Base-by-base conservation (phyloP, 1,140 invertebrate genomes). In the Whitmania pigra region DNA sequence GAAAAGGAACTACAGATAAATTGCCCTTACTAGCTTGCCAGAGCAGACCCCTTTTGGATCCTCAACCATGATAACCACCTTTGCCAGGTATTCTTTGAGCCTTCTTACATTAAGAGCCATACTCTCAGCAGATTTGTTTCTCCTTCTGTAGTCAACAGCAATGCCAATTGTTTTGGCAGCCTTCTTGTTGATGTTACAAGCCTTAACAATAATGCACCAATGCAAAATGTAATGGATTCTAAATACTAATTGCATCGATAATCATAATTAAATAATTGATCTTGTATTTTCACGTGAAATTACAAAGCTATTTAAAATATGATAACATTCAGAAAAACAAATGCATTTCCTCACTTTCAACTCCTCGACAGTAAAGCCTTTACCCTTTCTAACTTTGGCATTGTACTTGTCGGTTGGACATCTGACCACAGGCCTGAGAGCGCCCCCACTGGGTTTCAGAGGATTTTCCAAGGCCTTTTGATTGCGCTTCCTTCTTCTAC, bases 361-460 rank as follows among this genome's bases (percentile, higher is more conserved):
- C 86, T 99, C 97, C 76, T 93, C 89, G 2, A 98, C 81, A 72
- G 94, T 93, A 82, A 99, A 99, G 73, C 97, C 97, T 80, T 93
- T 88, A 63, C 96, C 97, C 75, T 91, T 86, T 74, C 96, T 88
- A 73, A 94, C 85, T 84, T 92, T 95, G 9, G 88, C 90, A 77
- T 85, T 83, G 77, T 83, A 83, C 73, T 93, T 88, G 72, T 93
- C 86, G 55, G 93, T 91, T 66, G 94, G 94, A 80, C 96, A 99
- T 75, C 92, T 87, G 17, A 99, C 94, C 53, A 95, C 85, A 6
- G 97, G 95, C 74, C 93, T 86, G 71, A 99, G 82, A 74, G 88
- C 86, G 69, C 90, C 91, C 74, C 87, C 88, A 66, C 88, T 89
- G 68, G 94, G 97, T 78, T 94, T 87, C 68, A 96, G 96, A 67